Evolutionary conservation across 2,888 invertebrate genomes (phyloP).

Genomic region (Drosophila nr. perissopoda): DNA sequence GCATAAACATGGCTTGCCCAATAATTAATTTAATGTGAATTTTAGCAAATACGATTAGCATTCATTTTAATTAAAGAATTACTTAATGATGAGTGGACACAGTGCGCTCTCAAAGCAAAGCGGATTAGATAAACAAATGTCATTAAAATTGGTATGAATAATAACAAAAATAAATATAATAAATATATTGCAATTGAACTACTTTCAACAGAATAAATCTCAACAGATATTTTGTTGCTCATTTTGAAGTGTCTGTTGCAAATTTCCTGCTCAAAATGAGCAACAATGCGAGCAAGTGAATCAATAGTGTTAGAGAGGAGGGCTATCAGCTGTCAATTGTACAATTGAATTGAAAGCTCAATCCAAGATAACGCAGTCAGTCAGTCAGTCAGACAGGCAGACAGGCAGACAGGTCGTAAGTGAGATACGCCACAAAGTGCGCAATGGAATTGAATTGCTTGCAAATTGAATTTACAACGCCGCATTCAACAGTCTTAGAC

Average conservation of each 20-base stretch:
- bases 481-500: neutral
- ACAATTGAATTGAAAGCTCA: constrained; percentile 37
- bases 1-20: neutral
- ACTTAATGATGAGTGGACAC: neutral
- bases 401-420: neutral
- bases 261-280: constrained; percentile 17
- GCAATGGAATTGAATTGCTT: constrained; percentile 42
- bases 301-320: neutral
- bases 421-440: constrained; percentile 38
- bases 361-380: constrained; percentile 10
- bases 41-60: constrained; percentile 8
- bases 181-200: neutral
- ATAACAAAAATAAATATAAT: neutral
- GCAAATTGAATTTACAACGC: constrained; percentile 24
- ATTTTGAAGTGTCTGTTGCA: constrained; percentile 24
- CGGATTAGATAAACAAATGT: constrained; percentile 13
- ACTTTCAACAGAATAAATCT: constrained; percentile 13
- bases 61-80: constrained; percentile 15
- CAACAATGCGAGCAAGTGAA: constrained; percentile 11
- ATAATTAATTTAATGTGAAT: constrained; percentile 20
- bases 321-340: constrained; percentile 38
- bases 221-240: constrained; percentile 5
- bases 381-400: neutral
- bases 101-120: constrained; percentile 5
- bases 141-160: neutral